These are phyloP conservation scores for Ennomos quercinarius DNA, from an alignment of 2,888 invertebrate genomes.

Conservation along the genomic window DNA sequence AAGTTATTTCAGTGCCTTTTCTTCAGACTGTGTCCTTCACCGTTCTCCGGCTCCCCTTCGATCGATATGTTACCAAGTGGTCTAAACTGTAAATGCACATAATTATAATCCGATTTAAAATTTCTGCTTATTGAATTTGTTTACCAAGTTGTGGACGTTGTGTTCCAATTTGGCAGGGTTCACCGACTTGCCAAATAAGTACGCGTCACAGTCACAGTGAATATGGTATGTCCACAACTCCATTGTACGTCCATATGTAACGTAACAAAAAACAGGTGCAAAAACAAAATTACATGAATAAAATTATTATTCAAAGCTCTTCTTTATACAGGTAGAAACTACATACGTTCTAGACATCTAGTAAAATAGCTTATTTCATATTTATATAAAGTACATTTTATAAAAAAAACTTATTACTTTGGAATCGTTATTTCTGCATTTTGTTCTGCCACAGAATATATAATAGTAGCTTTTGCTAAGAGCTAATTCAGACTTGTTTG, in stretches of 20 bases:
- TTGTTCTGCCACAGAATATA: too few relatives aligned
- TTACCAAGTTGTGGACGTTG: constrained; percentile 16
- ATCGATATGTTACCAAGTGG: constrained; percentile 6
- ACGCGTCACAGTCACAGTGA: constrained; percentile 8
- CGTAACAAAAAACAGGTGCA: constrained; percentile 20
- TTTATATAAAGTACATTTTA: too few relatives aligned
- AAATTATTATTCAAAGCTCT: background rate
- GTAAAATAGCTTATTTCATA: background rate
- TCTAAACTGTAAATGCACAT: background rate
- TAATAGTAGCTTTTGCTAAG: too few relatives aligned
- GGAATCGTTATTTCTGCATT: too few relatives aligned
- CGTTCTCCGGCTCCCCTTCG: constrained; percentile 4
- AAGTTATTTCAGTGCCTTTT: constrained; percentile 12
- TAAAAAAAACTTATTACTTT: too few relatives aligned
- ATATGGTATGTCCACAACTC: constrained; percentile 4
- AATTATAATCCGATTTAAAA: constrained; percentile 5
- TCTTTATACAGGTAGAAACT: too few relatives aligned
- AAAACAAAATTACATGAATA: constrained; percentile 19
- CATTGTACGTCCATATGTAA: background rate
- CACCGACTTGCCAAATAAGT: constrained; percentile 29
- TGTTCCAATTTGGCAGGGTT: constrained; percentile 30
- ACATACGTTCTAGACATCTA: constrained; percentile 4
- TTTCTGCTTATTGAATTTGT: constrained; percentile 17
- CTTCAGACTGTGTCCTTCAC: constrained; percentile 19
- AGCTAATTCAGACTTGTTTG: constrained; percentile 13